These are phyloP conservation scores for Meloe dianella DNA, from an alignment of 2,888 invertebrate species.

Conservation along the genomic window DNA sequence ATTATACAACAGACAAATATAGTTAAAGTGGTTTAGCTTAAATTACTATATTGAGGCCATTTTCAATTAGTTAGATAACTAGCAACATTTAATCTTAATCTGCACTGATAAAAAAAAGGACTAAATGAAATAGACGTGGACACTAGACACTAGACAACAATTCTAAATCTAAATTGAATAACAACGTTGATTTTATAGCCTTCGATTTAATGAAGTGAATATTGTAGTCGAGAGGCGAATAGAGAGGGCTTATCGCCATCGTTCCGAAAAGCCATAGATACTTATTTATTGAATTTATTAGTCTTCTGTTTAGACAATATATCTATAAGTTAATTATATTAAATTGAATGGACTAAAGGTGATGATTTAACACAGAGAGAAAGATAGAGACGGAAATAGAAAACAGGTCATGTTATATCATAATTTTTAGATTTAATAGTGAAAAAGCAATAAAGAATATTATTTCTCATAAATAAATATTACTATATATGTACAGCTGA, in stretches of 20 bases:
- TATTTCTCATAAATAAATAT: conserved; percentile 1
- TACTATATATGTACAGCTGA: not conserved
- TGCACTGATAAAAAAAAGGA: conserved; percentile 47
- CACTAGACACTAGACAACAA: conserved; percentile 18
- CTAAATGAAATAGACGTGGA: conserved; percentile 43
- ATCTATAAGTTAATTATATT: not conserved
- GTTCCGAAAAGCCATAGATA: not conserved
- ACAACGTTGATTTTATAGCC: conserved; percentile 20
- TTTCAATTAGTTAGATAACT: conserved; percentile 54
- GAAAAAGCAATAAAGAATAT: not conserved
- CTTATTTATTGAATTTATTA: not conserved
- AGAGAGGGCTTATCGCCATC: not conserved
- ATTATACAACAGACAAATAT: conserved; percentile 23
- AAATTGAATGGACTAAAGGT: not conserved
- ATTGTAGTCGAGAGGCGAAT: conserved; percentile 2
- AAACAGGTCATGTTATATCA: not conserved
- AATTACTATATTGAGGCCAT: conserved; percentile 46
- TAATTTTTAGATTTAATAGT: not conserved
- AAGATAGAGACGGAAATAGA: not conserved
- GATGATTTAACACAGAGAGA: not conserved
- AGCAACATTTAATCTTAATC: conserved; percentile 52
- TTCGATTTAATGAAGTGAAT: conserved; percentile 17
- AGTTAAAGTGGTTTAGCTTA: conserved; percentile 14
- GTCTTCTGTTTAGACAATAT: not conserved
- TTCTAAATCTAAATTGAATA: conserved; percentile 33